phyloP scores from a whole-genome alignment of 2,113 vertebrate species.

The Catharus fuscescens region DNA sequence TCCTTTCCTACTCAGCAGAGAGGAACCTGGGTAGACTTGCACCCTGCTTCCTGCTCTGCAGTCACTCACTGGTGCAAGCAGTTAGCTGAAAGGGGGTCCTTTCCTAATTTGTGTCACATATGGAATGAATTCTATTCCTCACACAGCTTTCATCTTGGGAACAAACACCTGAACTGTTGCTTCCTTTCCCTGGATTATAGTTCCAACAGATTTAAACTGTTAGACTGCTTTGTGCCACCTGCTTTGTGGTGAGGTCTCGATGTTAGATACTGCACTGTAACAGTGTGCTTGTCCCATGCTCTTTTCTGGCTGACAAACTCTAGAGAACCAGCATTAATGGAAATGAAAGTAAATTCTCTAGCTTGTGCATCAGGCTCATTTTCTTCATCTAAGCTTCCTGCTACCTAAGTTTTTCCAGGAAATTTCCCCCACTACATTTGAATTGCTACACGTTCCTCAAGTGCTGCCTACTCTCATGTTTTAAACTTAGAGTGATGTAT shows the following conservation, averaged over 20 bases:
- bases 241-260: neutral
- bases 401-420: neutral
- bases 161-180: neutral
- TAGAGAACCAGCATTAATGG: neutral
- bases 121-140: neutral
- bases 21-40: neutral
- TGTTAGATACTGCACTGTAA: neutral
- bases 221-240: neutral
- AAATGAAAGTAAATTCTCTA: neutral
- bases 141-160: neutral
- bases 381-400: rapidly evolving
- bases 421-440: neutral
- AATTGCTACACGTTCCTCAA: neutral
- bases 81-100: neutral
- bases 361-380: neutral
- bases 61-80: neutral
- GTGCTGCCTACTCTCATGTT: neutral
- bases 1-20: neutral
- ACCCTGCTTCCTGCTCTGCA: neutral
- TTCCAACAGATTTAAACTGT: neutral
- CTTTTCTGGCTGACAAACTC: neutral
- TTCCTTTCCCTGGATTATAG: neutral
- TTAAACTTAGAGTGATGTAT: neutral
- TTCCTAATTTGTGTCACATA: neutral
- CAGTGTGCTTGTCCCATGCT: neutral